Percentiles rank a stretch among this genome's conserved stretches.
Conservation (phyloP, 2,113 vertebrate species). For the Heloderma charlesbogerti region DNA sequence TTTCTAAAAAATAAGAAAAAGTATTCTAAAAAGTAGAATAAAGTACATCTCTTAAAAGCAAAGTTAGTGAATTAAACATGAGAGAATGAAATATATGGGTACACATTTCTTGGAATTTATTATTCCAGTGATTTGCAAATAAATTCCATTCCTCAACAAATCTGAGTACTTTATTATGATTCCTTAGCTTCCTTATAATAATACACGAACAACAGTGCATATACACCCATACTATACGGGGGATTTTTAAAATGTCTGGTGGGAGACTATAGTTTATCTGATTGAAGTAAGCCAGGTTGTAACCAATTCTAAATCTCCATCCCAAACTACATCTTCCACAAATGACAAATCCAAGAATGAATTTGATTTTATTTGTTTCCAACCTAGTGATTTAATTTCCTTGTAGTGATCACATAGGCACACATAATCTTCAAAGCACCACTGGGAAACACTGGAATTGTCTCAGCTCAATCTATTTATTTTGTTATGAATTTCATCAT, state of each 20-base stretch:
- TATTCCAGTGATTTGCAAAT: too few species aligned
- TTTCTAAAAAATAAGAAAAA: too few species aligned
- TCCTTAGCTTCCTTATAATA: too few species aligned
- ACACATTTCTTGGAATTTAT: too few species aligned
- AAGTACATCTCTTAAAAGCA: too few species aligned
- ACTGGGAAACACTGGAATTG: background rate
- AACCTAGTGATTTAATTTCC: slow-evolving; percentile 28
- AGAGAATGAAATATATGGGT: too few species aligned
- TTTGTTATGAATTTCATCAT: slow-evolving; percentile 11
- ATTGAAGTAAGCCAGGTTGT: background rate
- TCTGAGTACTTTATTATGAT: too few species aligned
- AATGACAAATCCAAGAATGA: background rate
- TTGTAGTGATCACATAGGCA: slow-evolving; percentile 14
- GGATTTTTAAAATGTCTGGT: background rate
- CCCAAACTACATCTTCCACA: too few species aligned
- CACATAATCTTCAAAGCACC: slow-evolving; percentile 19
- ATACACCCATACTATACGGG: background rate
- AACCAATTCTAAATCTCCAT: background rate
- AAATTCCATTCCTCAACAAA: too few species aligned
- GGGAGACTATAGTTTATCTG: background rate
- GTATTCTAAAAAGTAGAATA: too few species aligned
- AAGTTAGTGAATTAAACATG: too few species aligned
- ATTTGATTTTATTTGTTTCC: slow-evolving; percentile 42
- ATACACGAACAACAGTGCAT: background rate
- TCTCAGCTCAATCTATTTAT: background rate